phyloP scores from a whole-genome alignment of 1,140 invertebrate genomes.

The Melanaphis sacchari region DNA sequence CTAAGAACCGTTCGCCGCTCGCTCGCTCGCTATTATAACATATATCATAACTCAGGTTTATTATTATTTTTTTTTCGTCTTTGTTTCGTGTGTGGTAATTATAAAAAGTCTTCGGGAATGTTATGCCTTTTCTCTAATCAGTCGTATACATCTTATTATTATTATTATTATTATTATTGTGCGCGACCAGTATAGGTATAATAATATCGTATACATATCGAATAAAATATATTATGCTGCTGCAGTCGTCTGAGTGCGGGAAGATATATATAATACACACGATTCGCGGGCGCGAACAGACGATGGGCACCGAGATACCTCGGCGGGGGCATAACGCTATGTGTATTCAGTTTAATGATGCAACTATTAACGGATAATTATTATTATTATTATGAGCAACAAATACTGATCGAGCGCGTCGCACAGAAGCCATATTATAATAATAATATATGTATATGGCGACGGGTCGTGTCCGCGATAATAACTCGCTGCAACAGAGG shows the following conservation, averaged over 20 bases:
- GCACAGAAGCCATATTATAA: not conserved
- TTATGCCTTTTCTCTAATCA: constrained; percentile 45
- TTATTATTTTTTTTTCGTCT: not conserved
- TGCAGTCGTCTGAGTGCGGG: not conserved
- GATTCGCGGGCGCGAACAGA: not conserved
- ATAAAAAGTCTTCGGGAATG: constrained; percentile 44
- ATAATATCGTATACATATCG: not conserved
- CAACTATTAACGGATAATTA: not conserved
- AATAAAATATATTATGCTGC: not conserved
- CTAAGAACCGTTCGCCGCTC: not conserved
- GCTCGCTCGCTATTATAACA: not conserved
- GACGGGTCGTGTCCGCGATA: not conserved
- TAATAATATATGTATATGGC: not conserved
- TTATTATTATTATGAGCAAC: constrained; percentile 29
- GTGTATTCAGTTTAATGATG: constrained; percentile 12
- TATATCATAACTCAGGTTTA: not conserved
- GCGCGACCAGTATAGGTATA: not conserved
- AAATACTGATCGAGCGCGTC: not conserved
- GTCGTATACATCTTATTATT: constrained; percentile 39
- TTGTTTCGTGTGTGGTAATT: constrained; percentile 52
- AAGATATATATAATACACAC: not conserved
- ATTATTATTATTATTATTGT: constrained; percentile 24
- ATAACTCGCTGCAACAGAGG: not conserved
- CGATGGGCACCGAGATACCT: constrained; percentile 12
- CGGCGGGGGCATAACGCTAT: not conserved